Evolutionary conservation across 2,113 vertebrate genomes (phyloP), one percentile per base, ranked within the genome.

Genomic region (Taxidea taxus): DNA sequence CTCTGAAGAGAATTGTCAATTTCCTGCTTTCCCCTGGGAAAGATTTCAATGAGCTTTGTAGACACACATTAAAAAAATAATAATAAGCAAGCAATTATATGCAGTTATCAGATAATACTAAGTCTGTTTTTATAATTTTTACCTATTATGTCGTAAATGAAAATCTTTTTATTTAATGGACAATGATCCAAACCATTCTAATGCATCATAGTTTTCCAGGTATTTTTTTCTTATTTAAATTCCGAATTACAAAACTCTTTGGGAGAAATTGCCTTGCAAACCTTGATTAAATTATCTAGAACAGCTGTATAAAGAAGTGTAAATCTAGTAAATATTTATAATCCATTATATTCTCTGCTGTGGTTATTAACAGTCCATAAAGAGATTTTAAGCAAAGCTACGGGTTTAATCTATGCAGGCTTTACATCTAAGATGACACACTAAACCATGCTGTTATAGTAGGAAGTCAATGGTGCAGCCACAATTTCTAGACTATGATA

Each of bases 361-460:
- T 98, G 94, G 97, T 98, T 98, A 99, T 98, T 98, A 99, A 98
- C 94, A 98, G 98, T 97, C 98, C 98, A 98, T 98, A 98, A 98
- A 98, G 97, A 98, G 98, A 98, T 98, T 98, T 98, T 98, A 98
- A 98, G 97, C 96, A 98, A 98, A 98, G 97, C 98, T 98, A 97
- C 77, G 86, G 89, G 94, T 98, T 98, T 99, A 98, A 98, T 98
- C 98, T 98, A 98, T 94, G 80, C 98, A 90, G 39, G 97, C 81
- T 98, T 98, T 98, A 88, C 92, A 95, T 97, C 77, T 95, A 70
- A 66, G 39, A 93, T 75, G 62, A 75, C 96, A 98, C 64, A 88
- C 87, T 96, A 91, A 96, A 94, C 86, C 96, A 83, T 68, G 74
- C 90, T 93, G 70, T 97, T 98, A 97, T 44, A 96, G 95, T 2